These are phyloP conservation scores for Polypterus bichir DNA, from an alignment of 2,113 vertebrate genomes.

Conservation along the genomic window DNA sequence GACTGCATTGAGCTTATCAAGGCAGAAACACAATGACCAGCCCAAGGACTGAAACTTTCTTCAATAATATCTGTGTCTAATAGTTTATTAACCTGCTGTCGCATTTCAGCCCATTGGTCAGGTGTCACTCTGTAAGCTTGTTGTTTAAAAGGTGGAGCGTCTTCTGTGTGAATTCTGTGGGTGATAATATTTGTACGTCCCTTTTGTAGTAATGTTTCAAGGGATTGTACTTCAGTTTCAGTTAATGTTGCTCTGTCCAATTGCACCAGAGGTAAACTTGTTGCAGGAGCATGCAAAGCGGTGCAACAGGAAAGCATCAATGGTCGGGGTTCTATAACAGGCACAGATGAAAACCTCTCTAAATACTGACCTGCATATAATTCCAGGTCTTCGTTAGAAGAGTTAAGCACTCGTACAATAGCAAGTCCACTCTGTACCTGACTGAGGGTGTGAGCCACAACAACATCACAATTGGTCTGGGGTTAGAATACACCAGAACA, in stretches of 20 bases:
- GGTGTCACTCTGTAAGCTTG: slow-evolving; percentile 7
- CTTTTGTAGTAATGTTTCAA: background rate
- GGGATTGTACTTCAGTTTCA: no score
- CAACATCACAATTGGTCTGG: slow-evolving; percentile 2
- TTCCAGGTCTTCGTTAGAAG: background rate
- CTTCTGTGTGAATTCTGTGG: slow-evolving; percentile 4
- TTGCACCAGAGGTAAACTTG: no score
- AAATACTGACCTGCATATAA: slow-evolving; percentile 8
- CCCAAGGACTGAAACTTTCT: no score
- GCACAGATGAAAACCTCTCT: slow-evolving; percentile 7
- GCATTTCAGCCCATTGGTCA: background rate
- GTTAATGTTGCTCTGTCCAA: no score
- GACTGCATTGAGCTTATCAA: no score
- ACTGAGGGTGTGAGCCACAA: slow-evolving; percentile 3
- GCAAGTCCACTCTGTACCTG: slow-evolving; percentile 11
- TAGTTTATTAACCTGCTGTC: no score
- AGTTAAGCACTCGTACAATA: background rate
- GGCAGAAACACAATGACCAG: no score
- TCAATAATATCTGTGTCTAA: no score
- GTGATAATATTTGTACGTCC: slow-evolving; percentile 7
- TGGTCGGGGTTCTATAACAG: no score
- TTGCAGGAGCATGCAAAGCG: no score
- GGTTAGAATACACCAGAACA: slow-evolving; percentile 8
- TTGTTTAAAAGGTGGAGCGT: no score
- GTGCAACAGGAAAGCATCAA: no score